These are phyloP conservation scores for Carapus acus DNA, from an alignment of 2,797 vertebrate genomes.

Conservation along the genomic window DNA sequence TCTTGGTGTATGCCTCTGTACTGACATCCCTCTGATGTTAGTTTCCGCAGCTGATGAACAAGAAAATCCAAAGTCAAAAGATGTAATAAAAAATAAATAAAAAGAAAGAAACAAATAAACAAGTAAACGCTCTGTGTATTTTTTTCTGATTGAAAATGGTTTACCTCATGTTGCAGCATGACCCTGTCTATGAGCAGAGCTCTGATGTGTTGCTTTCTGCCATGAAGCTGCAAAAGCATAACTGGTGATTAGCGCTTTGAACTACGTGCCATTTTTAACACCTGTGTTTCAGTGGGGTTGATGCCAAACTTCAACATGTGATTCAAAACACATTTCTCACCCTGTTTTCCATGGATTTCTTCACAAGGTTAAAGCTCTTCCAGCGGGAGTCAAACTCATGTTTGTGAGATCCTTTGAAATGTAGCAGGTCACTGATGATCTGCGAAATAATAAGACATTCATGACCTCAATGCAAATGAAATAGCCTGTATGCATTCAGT, in stretches of 20 bases:
- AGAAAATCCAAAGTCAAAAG: conserved; percentile 19
- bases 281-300: background rate
- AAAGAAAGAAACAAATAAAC: too few species aligned
- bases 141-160: background rate
- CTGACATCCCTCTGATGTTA: conserved; percentile 91
- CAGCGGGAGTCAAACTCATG: conserved; percentile 97
- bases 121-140: too few species aligned
- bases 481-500: background rate
- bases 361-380: conserved; percentile 98
- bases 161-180: conserved; percentile 97
- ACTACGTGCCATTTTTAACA: background rate
- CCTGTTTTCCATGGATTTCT: conserved; percentile 98
- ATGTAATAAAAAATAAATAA: too few species aligned
- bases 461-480: background rate
- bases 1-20: conserved; percentile 89
- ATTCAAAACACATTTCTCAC: too few species aligned
- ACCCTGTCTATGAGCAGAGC: conserved; percentile 93
- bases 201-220: conserved; percentile 95
- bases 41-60: conserved; percentile 79
- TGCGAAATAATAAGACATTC: conserved; percentile 55
- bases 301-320: too few species aligned
- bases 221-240: conserved; percentile 81
- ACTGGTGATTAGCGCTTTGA: background rate
- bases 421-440: conserved; percentile 93
- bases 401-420: conserved; percentile 95